Base-by-base conservation (phyloP, 1,140 invertebrate genomes). In the Drosophila varians region DNA sequence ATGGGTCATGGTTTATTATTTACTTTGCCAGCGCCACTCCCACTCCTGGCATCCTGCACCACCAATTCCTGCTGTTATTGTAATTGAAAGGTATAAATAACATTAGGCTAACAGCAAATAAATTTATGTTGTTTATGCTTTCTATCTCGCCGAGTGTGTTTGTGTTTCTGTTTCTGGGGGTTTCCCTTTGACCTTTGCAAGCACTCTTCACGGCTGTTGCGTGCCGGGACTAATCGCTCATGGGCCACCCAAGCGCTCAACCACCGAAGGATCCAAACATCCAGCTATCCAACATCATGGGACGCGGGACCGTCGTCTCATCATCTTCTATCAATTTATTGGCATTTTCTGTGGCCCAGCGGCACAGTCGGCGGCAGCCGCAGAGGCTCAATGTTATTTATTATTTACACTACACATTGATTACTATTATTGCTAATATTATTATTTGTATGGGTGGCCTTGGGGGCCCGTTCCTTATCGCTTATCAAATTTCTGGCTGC, bases 21-120 rank as follows among this genome's bases (percentile, higher is more conserved):
- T 87, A 87, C 80, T 65, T 74, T 84, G 71, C 54, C 42, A 54
- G 47, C 23, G 18, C 28, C 31, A 3, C 8, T 23, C 21, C 5
- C 14, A 1, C 7, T 0, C 5, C 57, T 25, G 11, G 1, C 21
- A 21, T 2, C 21, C 21, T 21, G 11, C 0, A 9, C 9, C 8
- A 12, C 16, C 52, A 18, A 16, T 47, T 40, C 49, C 56, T 36
- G 77, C 73, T 82, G 82, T 86, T 77, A 87, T 86, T 82, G 74
- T 87, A 87, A 88, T 87, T 87, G 82, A 87, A 87, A 74, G 82
- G 77, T 88, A 87, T 87, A 87, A 87, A 87, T 87, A 87, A 87
- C 82, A 87, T 87, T 87, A 87, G 77, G 82, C 83, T 82, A 87
- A 87, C 74, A 77, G 82, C 83, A 87, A 87, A 87, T 87, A 87